These are phyloP conservation scores for Pluvialis apricaria DNA, from an alignment of 2,113 vertebrate genomes.

Conservation along the genomic window DNA sequence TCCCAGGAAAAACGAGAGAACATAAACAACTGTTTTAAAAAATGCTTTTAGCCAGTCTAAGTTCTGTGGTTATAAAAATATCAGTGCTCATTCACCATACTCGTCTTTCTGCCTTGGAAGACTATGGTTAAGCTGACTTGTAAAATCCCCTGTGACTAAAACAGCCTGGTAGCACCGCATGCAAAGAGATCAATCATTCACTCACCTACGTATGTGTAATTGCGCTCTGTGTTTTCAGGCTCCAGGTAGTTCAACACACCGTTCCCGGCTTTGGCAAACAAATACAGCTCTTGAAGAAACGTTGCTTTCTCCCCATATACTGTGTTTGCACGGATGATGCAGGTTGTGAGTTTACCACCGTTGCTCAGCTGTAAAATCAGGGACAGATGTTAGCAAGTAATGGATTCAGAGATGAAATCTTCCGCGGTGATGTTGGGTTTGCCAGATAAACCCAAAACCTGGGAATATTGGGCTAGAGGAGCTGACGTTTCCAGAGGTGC, in stretches of 20 bases:
- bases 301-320: background rate
- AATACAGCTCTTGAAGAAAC: background rate
- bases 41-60: background rate
- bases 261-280: background rate
- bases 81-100: background rate
- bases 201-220: constrained; percentile 26
- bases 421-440: background rate
- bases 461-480: background rate
- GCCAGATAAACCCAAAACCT: background rate
- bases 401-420: background rate
- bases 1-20: background rate
- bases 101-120: background rate
- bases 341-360: background rate
- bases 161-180: background rate
- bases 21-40: background rate
- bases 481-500: background rate
- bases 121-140: background rate
- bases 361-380: constrained; percentile 3
- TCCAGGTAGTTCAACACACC: background rate
- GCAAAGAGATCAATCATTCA: background rate
- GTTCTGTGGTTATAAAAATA: background rate
- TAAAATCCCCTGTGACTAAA: background rate
- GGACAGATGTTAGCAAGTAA: background rate
- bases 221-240: background rate
- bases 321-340: background rate